Percentiles rank a stretch among this genome's conserved stretches.
Evolutionary conservation across 2,113 vertebrate species (phyloP).

Genomic region (Muntiacus muntjak): DNA sequence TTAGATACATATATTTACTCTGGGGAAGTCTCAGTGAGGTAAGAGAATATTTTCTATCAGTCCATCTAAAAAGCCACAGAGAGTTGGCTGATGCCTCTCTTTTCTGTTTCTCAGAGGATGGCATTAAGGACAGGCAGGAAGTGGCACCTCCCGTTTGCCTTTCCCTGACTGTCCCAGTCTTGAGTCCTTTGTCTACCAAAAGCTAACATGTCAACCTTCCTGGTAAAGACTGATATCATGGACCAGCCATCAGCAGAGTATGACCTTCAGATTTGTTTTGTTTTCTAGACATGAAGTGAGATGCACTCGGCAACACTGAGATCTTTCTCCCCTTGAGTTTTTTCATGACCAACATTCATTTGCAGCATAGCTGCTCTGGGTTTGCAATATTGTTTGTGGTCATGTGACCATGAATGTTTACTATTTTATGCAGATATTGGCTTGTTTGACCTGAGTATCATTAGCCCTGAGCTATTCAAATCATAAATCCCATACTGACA

Average conservation of each 20-base stretch:
- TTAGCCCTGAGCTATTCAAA: not conserved
- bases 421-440: not conserved
- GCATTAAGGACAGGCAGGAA: fast-evolving
- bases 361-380: not conserved
- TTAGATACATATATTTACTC: not conserved
- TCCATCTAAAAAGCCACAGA: not conserved
- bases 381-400: not conserved
- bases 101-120: not conserved
- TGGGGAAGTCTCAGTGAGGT: not conserved
- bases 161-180: not conserved
- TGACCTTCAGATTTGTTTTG: not conserved
- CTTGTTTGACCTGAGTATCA: not conserved
- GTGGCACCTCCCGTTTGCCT: not conserved
- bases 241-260: not conserved
- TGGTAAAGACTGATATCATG: not conserved
- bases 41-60: not conserved
- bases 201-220: fast-evolving
- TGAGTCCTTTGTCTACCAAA: not conserved
- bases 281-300: not conserved
- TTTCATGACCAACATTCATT: not conserved
- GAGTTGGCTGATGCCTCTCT: not conserved
- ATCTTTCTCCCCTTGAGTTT: not conserved
- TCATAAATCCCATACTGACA: not conserved
- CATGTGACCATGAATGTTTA: not conserved
- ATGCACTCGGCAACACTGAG: not conserved